phyloP scores from a whole-genome alignment of 2,113 vertebrate species.

The Heterochromis multidens region DNA sequence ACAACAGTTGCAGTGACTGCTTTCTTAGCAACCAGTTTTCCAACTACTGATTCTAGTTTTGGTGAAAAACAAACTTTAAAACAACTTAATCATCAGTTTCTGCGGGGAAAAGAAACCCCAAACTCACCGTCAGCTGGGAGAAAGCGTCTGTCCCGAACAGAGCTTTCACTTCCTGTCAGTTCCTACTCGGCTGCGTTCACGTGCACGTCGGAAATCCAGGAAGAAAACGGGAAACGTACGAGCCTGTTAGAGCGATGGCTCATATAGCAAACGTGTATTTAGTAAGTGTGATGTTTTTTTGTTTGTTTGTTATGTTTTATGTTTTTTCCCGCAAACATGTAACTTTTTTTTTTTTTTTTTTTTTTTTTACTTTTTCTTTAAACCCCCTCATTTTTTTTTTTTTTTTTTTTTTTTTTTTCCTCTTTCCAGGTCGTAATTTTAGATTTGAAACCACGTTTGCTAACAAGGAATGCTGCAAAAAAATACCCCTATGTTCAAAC shows the following conservation, averaged over 20 bases:
- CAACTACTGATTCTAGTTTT: not conserved
- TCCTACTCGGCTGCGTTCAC: conserved; percentile 28
- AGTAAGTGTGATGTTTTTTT: too few species aligned
- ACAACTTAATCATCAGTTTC: not conserved
- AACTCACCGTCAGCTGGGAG: conserved; percentile 51
- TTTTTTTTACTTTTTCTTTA: too few species aligned
- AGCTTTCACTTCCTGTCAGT: conserved; percentile 36
- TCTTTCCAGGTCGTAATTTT: conserved; percentile 79
- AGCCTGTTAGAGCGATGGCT: not conserved
- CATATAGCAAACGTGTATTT: not conserved
- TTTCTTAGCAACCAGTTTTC: not conserved
- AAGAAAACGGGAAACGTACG: not conserved
- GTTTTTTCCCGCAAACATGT: too few species aligned
- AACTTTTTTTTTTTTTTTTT: too few species aligned
- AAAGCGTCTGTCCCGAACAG: not conserved
- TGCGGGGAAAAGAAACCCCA: not conserved
- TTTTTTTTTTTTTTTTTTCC: conserved; percentile 52
- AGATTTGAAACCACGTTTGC: conserved; percentile 95
- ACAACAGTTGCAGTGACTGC: not conserved
- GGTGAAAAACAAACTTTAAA: not conserved
- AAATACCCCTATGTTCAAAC: conserved; percentile 95
- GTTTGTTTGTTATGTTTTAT: too few species aligned
- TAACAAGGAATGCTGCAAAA: conserved; percentile 98
- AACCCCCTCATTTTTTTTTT: conserved; percentile 72
- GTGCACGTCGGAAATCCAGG: not conserved